A percentile compares a stretch with the other conserved stretches of the same genome.
Evolutionary conservation across 2,113 vertebrate genomes (phyloP).

Genomic region (Chlorodrepanis virens): DNA sequence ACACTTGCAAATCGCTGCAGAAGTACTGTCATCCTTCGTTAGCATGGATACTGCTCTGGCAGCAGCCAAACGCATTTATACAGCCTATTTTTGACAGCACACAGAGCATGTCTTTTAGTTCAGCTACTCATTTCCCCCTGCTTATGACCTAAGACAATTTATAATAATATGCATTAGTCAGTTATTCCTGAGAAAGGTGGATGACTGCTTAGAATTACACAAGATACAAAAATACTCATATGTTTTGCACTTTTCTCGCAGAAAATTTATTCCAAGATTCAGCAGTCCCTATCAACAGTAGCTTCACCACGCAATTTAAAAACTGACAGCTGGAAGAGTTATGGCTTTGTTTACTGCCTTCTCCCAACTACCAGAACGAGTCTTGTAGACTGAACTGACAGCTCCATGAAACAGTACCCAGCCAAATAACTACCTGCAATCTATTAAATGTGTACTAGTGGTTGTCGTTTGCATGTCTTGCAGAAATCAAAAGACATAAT

Average conservation of each 20-base stretch:
- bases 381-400: background rate
- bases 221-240: background rate
- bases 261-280: background rate
- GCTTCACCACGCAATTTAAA: background rate
- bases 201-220: background rate
- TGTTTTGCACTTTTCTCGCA: background rate
- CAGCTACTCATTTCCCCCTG: background rate
- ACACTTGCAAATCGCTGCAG: background rate
- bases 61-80: background rate
- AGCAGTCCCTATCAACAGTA: background rate
- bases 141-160: background rate
- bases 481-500: background rate
- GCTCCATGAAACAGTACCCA: rapidly evolving
- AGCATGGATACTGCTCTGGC: background rate
- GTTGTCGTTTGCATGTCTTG: rapidly evolving
- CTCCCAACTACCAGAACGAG: rapidly evolving
- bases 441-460: background rate
- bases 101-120: background rate
- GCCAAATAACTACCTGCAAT: background rate
- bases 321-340: background rate
- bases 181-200: background rate
- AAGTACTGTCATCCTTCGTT: background rate
- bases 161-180: background rate
- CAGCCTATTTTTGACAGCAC: background rate
- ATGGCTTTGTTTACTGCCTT: background rate